Base-by-base conservation (phyloP, 1,140 invertebrate species). In the Antheraea pernyi region DNA sequence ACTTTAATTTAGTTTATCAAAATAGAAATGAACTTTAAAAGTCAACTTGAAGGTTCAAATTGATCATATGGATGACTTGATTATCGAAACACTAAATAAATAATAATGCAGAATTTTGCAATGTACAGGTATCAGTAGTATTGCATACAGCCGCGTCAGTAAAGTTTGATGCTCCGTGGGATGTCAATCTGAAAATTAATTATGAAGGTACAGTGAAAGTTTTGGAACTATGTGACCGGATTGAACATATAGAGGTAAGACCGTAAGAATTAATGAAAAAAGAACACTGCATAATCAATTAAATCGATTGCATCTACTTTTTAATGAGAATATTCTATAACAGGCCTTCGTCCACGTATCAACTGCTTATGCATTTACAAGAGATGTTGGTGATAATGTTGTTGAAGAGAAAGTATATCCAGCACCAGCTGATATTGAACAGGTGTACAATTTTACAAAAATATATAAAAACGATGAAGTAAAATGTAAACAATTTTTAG, bases 91-190 rank as follows among this genome's bases (percentile, higher is more conserved):
- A n/a, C n/a, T n/a, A n/a, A n/a, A n/a, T n/a, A n/a, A n/a, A n/a
- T n/a, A n/a, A n/a, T n/a, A n/a, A n/a, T n/a, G n/a, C n/a, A n/a
- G 11, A 42, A 9, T 42, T 42, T 3, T 42, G 39, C 22, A 2
- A 42, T 53, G 48, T 76, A n/a, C 36, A 82, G 62, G 96, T 99
- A 53, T 96, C 97, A 61, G 93, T 99, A 70, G 97, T 99, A 13
- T 98, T 99, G 92, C 98, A 99, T 92, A 98, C 97, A 60, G 98
- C 98, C 18, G 98, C 98, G 19, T 99, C 98, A 9, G 90, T 95
- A 30, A 95, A 94, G 85, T 99, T 99, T 92, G 97, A 99, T 85
- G 98, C 99, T 91, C 96, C 97, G 48, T 94, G 99, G 68, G 96
- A 97, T 92, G 92, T 96, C 13, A 96, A 96, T 19, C 95, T 97